Percentiles rank a stretch among this genome's conserved stretches.
phyloP scores from a whole-genome alignment of 2,888 invertebrate genomes.

The Andrena trimmerana region DNA sequence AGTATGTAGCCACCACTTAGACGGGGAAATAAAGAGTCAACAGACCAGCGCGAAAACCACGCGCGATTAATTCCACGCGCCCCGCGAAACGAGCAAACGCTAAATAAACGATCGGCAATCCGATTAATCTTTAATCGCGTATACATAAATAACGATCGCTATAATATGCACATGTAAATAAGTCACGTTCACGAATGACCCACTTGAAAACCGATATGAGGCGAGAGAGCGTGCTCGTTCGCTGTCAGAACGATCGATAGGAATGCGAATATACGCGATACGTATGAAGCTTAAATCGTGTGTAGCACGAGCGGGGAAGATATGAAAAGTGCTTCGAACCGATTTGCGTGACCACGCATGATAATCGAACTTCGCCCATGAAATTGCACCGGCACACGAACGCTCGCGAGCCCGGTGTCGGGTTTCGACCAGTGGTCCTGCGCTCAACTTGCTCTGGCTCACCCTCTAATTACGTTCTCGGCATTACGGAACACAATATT shows the following conservation, averaged over 20 bases:
- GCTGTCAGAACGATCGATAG: slow-evolving; percentile 55
- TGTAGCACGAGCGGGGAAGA: slow-evolving; percentile 35
- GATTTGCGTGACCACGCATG: slow-evolving; percentile 66
- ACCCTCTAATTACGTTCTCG: slow-evolving; percentile 13
- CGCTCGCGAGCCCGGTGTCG: not conserved
- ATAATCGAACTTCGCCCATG: slow-evolving; percentile 48
- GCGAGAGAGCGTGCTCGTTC: slow-evolving; percentile 44
- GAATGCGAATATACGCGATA: slow-evolving; percentile 38
- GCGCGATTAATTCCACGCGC: slow-evolving; percentile 25
- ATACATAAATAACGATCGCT: slow-evolving; percentile 49
- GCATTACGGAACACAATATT: slow-evolving; percentile 1
- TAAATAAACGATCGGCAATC: slow-evolving; percentile 24
- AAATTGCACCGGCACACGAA: slow-evolving; percentile 23
- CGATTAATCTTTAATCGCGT: slow-evolving; percentile 49
- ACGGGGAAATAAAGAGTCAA: not conserved
- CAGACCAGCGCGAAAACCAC: not conserved
- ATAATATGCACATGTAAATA: slow-evolving; percentile 54
- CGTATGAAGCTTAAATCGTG: slow-evolving; percentile 37
- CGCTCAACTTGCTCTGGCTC: slow-evolving; percentile 2
- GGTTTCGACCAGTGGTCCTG: not conserved
- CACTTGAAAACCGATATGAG: slow-evolving; percentile 58
- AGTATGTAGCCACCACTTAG: not conserved
- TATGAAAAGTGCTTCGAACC: slow-evolving; percentile 43
- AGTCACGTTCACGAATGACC: slow-evolving; percentile 53
- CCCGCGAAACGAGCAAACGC: slow-evolving; percentile 16